These are phyloP conservation scores for Aptenodytes patagonicus DNA, from an alignment of 2,113 vertebrate genomes.

Conservation along the genomic window DNA sequence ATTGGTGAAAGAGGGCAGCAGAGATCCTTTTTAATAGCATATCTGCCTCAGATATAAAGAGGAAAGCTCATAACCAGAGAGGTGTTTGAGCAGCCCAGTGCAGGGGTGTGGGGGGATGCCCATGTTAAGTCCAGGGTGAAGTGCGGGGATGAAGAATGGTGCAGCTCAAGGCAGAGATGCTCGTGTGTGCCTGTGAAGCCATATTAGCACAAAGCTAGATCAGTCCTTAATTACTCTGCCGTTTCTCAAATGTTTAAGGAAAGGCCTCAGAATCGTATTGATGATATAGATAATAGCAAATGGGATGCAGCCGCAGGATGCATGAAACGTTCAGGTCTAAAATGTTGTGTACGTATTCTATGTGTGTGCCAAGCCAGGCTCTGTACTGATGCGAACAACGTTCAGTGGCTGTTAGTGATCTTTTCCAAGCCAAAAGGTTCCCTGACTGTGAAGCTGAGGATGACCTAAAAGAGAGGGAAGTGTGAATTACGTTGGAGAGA, in stretches of 20 bases:
- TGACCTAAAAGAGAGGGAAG: neutral
- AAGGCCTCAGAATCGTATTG: neutral
- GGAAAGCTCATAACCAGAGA: neutral
- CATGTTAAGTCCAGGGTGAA: neutral
- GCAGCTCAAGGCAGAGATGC: neutral
- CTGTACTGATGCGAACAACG: neutral
- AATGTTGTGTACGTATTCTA: rapidly evolving
- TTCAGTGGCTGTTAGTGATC: neutral
- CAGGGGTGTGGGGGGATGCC: neutral
- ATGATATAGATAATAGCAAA: neutral
- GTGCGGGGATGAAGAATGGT: neutral
- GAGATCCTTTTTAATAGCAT: slow-evolving; percentile 3
- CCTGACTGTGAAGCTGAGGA: neutral
- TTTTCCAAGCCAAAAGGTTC: neutral
- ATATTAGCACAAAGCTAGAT: neutral
- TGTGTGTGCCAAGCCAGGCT: neutral
- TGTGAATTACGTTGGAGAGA: neutral
- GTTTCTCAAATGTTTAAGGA: neutral
- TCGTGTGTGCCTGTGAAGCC: neutral
- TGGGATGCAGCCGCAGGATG: slow-evolving; percentile 31
- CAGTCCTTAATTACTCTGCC: neutral
- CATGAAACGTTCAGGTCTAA: neutral
- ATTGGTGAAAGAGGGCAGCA: slow-evolving; percentile 57
- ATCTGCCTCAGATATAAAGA: neutral
- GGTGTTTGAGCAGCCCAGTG: neutral